Conservation (phyloP, 2,113 vertebrate genomes). For the Strix uralensis region DNA sequence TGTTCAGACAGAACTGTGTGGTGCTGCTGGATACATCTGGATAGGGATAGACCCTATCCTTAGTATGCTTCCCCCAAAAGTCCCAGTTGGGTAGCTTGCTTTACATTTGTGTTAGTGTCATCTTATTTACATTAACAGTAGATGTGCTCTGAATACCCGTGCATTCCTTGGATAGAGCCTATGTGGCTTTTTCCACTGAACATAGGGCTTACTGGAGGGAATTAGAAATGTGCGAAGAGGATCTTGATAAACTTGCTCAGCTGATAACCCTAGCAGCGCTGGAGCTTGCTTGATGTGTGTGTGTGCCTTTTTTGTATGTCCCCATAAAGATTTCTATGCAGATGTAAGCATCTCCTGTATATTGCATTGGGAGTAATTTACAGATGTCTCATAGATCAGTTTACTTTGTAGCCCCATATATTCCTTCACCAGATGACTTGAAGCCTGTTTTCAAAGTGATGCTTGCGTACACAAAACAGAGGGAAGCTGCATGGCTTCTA, state of each 20-base stretch:
- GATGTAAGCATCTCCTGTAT: background rate
- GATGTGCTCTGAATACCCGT: background rate
- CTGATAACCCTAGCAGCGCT: background rate
- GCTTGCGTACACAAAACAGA: background rate
- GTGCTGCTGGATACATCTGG: background rate
- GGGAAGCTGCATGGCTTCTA: background rate
- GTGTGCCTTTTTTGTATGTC: background rate
- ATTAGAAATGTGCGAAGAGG: background rate
- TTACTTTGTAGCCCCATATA: background rate
- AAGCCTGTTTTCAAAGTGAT: background rate
- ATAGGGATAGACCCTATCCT: background rate
- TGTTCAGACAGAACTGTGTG: background rate
- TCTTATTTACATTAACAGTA: background rate
- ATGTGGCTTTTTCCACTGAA: background rate
- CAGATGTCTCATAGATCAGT: background rate
- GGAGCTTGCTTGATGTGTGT: rapidly evolving
- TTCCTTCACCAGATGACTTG: background rate
- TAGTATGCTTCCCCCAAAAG: background rate
- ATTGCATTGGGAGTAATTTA: background rate
- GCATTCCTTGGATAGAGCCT: background rate
- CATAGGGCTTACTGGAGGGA: background rate
- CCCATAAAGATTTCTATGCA: background rate
- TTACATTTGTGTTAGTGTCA: background rate
- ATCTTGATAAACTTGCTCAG: background rate
- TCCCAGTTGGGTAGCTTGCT: background rate